Evolutionary conservation across 2,797 vertebrate species (phyloP).

Genomic region (Sebastes variabilis): DNA sequence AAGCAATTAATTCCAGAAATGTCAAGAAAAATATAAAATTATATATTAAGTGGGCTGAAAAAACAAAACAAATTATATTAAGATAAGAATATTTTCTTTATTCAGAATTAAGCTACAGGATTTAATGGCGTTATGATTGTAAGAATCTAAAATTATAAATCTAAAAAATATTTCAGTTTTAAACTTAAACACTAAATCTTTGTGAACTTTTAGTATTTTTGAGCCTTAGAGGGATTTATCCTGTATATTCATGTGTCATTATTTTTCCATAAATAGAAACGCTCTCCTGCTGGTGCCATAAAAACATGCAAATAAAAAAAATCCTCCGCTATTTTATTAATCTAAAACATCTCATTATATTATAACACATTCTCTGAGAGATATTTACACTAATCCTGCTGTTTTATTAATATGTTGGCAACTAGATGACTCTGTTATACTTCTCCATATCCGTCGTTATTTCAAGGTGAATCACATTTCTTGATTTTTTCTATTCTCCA

Average conservation of each 20-base stretch:
- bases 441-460: neutral
- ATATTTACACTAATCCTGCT: neutral
- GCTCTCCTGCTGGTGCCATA: neutral
- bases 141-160: neutral
- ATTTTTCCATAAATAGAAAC: neutral
- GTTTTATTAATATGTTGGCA: neutral
- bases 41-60: neutral
- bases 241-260: neutral
- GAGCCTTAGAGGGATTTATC: neutral
- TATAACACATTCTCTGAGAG: neutral
- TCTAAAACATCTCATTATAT: neutral
- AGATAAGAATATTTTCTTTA: neutral
- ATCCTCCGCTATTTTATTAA: neutral
- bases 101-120: neutral
- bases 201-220: neutral
- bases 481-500: neutral
- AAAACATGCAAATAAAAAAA: neutral
- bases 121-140: neutral
- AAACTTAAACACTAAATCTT: neutral
- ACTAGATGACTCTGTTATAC: neutral
- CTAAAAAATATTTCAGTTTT: neutral
- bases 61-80: neutral
- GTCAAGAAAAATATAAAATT: neutral
- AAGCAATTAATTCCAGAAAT: neutral
- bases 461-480: neutral